A percentile compares a stretch with the other conserved stretches of the same genome.
phyloP scores from a whole-genome alignment of 2,113 vertebrate genomes.

The Poecilia latipinna region DNA sequence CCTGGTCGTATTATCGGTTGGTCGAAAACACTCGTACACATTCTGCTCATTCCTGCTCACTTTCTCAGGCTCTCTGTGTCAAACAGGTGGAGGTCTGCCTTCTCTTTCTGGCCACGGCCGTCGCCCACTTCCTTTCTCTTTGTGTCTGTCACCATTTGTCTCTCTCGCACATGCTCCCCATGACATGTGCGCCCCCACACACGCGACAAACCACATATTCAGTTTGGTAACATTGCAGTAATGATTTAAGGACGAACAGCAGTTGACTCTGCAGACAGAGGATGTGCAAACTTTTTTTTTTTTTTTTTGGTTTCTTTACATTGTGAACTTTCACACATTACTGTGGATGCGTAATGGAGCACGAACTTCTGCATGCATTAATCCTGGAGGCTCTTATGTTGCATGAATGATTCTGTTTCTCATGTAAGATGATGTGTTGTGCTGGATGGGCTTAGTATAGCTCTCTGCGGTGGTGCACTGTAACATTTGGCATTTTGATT shows the following conservation, averaged over 20 bases:
- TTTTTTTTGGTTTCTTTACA: too few species aligned
- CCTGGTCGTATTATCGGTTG: slow-evolving; percentile 58
- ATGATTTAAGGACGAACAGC: slow-evolving; percentile 23
- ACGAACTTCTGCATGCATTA: not conserved
- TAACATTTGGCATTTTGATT: slow-evolving; percentile 74
- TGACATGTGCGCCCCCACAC: slow-evolving; percentile 24
- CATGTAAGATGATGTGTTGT: slow-evolving; percentile 39
- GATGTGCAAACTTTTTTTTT: not conserved
- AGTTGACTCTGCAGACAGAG: not conserved
- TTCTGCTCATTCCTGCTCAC: slow-evolving; percentile 77
- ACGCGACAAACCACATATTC: slow-evolving; percentile 6
- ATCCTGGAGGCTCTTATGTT: slow-evolving; percentile 18
- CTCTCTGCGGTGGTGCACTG: slow-evolving; percentile 36
- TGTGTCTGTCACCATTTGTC: slow-evolving; percentile 51
- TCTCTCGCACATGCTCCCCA: not conserved
- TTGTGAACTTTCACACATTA: not conserved
- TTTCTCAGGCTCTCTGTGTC: slow-evolving; percentile 81
- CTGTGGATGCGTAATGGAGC: not conserved
- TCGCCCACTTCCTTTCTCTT: slow-evolving; percentile 34
- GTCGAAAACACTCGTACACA: slow-evolving; percentile 38
- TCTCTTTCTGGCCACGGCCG: slow-evolving; percentile 37
- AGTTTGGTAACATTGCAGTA: not conserved
- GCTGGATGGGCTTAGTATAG: slow-evolving; percentile 49
- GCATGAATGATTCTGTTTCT: slow-evolving; percentile 46
- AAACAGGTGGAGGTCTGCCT: slow-evolving; percentile 75